phyloP scores from a whole-genome alignment of 1,140 invertebrate genomes.

The Hylaeus anthracinus region DNA sequence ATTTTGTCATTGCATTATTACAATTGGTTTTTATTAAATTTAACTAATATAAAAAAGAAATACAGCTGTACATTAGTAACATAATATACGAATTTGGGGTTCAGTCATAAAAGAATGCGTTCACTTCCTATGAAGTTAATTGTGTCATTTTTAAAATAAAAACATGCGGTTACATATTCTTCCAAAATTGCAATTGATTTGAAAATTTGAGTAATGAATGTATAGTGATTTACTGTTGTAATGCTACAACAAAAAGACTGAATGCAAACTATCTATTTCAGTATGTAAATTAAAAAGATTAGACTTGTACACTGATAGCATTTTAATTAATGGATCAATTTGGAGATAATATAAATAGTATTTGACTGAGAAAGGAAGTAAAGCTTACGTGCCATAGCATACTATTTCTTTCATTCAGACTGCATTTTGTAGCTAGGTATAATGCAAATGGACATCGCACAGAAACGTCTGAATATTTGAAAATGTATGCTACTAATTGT shows the following conservation, averaged over 20 bases:
- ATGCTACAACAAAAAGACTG: constrained; percentile 19
- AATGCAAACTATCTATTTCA: constrained; percentile 17
- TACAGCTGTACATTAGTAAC: not conserved
- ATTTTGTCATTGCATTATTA: constrained; percentile 3
- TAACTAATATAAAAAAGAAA: not conserved
- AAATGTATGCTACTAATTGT: constrained; percentile 23
- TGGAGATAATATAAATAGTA: not conserved
- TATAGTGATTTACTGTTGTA: constrained; percentile 16
- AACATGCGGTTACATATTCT: not conserved
- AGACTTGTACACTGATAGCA: constrained; percentile 4
- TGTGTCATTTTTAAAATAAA: not conserved
- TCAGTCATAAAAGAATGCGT: not conserved
- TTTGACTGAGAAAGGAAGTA: constrained; percentile 7
- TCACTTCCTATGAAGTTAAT: not conserved
- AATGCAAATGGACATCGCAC: not conserved
- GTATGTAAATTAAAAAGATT: constrained; percentile 29
- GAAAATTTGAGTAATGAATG: constrained; percentile 1
- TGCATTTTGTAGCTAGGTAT: not conserved
- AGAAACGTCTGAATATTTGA: constrained; percentile 22
- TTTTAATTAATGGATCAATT: constrained; percentile 19
- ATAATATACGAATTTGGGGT: not conserved
- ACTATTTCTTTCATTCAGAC: constrained; percentile 38
- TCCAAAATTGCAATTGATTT: constrained; percentile 12
- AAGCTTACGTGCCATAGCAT: constrained; percentile 32
- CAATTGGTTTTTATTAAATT: constrained; percentile 1